phyloP scores from a whole-genome alignment of 2,113 vertebrate species.

The Chloebia gouldiae region DNA sequence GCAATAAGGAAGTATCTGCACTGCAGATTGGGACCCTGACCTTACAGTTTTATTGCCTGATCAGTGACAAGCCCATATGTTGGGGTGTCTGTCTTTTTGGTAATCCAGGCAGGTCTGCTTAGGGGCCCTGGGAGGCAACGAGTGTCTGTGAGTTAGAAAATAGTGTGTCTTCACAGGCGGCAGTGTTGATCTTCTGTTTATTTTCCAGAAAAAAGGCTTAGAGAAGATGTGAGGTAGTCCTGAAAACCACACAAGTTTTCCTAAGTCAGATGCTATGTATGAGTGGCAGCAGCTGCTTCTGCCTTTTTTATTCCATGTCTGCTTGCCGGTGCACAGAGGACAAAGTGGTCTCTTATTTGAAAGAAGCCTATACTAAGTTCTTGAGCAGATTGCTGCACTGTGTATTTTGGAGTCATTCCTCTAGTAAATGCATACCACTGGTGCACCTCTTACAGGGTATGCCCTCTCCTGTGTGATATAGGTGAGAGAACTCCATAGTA shows the following conservation, averaged over 20 bases:
- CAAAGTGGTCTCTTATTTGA: slow-evolving; percentile 30
- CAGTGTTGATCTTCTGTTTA: slow-evolving; percentile 18
- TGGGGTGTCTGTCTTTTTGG: background rate
- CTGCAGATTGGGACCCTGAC: background rate
- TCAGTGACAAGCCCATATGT: fast-evolving
- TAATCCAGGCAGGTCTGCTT: background rate
- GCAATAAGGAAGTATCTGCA: background rate
- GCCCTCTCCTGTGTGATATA: background rate
- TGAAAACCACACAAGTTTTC: background rate
- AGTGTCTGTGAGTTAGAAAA: background rate
- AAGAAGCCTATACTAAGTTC: background rate
- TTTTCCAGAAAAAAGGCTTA: background rate
- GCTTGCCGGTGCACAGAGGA: background rate
- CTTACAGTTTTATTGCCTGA: background rate
- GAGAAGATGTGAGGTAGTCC: background rate
- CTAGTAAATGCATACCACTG: slow-evolving; percentile 1
- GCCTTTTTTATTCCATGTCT: background rate
- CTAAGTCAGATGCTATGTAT: background rate
- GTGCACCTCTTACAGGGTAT: background rate
- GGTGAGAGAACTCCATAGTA: background rate
- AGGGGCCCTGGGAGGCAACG: background rate
- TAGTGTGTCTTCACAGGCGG: background rate
- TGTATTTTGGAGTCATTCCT: slow-evolving; percentile 50
- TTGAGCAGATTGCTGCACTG: background rate
- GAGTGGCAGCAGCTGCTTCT: background rate